Conservation (phyloP, 2,797 vertebrate species). For the Propithecus deckenii region DNA sequence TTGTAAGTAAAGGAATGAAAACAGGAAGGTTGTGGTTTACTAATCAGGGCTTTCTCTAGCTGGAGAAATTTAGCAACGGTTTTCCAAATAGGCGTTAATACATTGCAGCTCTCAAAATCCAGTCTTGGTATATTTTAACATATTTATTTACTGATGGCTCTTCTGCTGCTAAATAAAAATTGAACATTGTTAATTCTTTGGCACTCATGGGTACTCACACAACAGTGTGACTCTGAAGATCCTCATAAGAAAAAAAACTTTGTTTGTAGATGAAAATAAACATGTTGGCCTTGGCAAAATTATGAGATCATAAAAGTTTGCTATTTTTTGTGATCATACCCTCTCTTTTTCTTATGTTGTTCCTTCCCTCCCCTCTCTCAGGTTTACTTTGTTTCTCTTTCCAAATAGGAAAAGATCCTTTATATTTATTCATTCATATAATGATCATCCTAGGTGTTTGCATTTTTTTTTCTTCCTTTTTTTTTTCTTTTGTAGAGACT, state of each 20-base stretch:
- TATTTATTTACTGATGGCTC: background rate
- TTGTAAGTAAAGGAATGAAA: background rate
- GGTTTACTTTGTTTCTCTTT: slow-evolving; percentile 32
- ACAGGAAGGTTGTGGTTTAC: background rate
- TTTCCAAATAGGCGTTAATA: background rate
- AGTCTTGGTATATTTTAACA: background rate
- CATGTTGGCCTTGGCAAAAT: background rate
- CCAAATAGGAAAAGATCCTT: slow-evolving; percentile 41
- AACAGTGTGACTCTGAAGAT: background rate
- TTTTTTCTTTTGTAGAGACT: background rate
- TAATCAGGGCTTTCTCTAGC: background rate
- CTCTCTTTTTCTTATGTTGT: background rate
- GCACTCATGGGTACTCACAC: background rate
- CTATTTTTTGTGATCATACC: background rate
- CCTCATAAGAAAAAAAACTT: background rate
- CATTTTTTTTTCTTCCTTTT: background rate
- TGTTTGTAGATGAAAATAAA: background rate
- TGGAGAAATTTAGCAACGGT: background rate
- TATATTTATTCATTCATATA: slow-evolving; percentile 5
- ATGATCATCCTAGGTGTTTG: slow-evolving; percentile 19
- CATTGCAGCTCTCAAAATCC: background rate
- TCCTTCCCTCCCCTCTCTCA: background rate
- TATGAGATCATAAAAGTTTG: background rate
- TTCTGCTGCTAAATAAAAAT: background rate
- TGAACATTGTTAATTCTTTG: background rate